Percentiles rank a stretch among this genome's conserved stretches.
These are phyloP conservation scores for Euleptes europaea DNA, from an alignment of 2,113 vertebrate genomes.

Conservation along the genomic window DNA sequence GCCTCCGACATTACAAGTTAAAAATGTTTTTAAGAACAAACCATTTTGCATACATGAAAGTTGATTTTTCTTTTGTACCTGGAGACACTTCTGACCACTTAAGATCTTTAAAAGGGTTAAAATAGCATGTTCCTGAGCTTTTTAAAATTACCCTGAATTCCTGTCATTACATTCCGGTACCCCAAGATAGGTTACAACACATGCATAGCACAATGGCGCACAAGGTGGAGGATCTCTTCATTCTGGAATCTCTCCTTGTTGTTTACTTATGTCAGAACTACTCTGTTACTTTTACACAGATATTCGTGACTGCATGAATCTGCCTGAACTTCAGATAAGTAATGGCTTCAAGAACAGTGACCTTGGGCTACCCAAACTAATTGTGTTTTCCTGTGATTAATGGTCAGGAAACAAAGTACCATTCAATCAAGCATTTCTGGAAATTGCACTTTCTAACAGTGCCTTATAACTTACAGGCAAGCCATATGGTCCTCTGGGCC, in stretches of 20 bases:
- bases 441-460: not conserved
- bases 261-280: not conserved
- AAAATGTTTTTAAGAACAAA: rapidly evolving
- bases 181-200: not conserved
- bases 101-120: not conserved
- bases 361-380: constrained; percentile 32
- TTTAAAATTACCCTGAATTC: not conserved
- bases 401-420: constrained; percentile 25
- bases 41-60: not conserved
- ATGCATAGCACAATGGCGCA: not conserved
- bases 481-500: constrained; percentile 94
- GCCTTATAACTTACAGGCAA: constrained; percentile 88
- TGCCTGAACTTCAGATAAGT: not conserved
- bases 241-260: constrained; percentile 17
- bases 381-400: constrained; percentile 32
- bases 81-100: not conserved
- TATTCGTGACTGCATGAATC: not conserved
- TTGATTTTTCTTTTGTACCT: not conserved
- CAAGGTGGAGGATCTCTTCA: not conserved
- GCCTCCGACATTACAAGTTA: too few species aligned
- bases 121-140: not conserved
- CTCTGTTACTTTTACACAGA: not conserved
- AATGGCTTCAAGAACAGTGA: constrained; percentile 6
- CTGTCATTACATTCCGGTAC: not conserved
- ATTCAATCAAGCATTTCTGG: constrained; percentile 47